These are phyloP conservation scores for Phengaris arion DNA, from an alignment of 2,888 invertebrate genomes.

Conservation along the genomic window DNA sequence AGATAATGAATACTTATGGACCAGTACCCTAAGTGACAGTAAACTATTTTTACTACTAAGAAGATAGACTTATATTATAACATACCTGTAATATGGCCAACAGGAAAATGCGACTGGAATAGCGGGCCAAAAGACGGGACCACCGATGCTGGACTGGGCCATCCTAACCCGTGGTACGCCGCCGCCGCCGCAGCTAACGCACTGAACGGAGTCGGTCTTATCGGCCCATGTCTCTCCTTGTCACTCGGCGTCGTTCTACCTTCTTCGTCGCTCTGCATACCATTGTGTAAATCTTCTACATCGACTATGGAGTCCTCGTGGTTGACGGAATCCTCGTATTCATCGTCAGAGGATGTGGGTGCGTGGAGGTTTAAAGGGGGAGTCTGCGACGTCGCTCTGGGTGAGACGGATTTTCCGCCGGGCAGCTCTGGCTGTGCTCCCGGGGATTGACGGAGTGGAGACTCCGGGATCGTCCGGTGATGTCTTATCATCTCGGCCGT, in stretches of 20 bases:
- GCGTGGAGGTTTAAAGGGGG: conserved; percentile 72
- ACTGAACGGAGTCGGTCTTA: conserved; percentile 88
- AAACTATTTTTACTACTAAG: too few species aligned
- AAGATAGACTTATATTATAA: conserved; percentile 25
- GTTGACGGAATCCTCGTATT: conserved; percentile 85
- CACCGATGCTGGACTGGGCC: conserved; percentile 77
- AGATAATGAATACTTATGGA: too few species aligned
- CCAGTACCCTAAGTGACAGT: too few species aligned
- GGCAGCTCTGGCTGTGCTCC: conserved; percentile 71
- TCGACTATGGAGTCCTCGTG: conserved; percentile 86
- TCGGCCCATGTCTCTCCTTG: conserved; percentile 78
- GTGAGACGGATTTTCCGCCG: conserved; percentile 62
- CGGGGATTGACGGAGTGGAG: conserved; percentile 71
- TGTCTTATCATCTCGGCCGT: conserved; percentile 74
- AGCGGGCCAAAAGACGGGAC: conserved; percentile 82
- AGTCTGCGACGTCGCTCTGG: conserved; percentile 66
- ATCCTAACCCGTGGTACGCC: conserved; percentile 82
- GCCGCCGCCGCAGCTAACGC: conserved; percentile 83
- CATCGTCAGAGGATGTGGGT: conserved; percentile 81
- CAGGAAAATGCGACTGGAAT: conserved; percentile 83
- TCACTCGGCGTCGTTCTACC: conserved; percentile 57
- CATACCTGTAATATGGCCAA: conserved; percentile 71
- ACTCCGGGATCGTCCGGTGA: conserved; percentile 73
- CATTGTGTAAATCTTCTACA: conserved; percentile 87
- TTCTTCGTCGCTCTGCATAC: conserved; percentile 71